phyloP scores from a whole-genome alignment of 2,113 vertebrate species.

The Castor canadensis region DNA sequence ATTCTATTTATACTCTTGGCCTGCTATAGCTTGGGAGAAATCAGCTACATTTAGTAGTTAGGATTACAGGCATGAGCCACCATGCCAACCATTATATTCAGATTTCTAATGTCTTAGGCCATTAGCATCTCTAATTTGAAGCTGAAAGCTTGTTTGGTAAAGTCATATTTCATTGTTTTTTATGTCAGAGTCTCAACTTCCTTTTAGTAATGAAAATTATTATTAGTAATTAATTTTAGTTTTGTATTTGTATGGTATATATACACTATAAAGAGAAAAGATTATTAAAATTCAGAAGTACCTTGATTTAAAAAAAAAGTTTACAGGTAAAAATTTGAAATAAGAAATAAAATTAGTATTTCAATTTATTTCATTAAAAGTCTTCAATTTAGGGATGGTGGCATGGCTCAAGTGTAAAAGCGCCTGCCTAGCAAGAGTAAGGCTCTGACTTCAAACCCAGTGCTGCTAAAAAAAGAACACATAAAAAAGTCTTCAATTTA shows the following conservation, averaged over 20 bases:
- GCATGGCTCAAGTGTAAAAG: too few relatives aligned
- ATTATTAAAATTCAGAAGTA: not conserved
- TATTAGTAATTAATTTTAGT: constrained; percentile 33
- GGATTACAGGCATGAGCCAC: too few relatives aligned
- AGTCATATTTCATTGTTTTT: constrained; percentile 14
- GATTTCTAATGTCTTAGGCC: constrained; percentile 35
- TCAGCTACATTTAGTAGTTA: constrained; percentile 37
- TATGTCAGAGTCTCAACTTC: constrained; percentile 11
- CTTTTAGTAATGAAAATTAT: constrained; percentile 14
- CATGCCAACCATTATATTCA: not conserved
- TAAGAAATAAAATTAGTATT: constrained; percentile 36
- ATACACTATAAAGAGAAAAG: constrained; percentile 16
- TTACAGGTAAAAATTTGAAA: constrained; percentile 39
- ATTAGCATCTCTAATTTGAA: constrained; percentile 43
- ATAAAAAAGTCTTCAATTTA: constrained; percentile 30
- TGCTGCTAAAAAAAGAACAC: too few relatives aligned
- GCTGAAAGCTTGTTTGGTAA: constrained; percentile 25
- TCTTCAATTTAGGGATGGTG: too few relatives aligned
- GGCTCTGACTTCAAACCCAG: too few relatives aligned
- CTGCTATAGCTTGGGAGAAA: not conserved
- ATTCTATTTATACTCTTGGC: constrained; percentile 20
- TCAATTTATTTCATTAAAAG: constrained; percentile 28
- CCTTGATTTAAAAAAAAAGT: not conserved
- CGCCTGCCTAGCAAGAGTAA: too few relatives aligned
- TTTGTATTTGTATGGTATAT: constrained; percentile 25